Base-by-base conservation (phyloP, 2,888 invertebrate species). In the Graphium colonna region DNA sequence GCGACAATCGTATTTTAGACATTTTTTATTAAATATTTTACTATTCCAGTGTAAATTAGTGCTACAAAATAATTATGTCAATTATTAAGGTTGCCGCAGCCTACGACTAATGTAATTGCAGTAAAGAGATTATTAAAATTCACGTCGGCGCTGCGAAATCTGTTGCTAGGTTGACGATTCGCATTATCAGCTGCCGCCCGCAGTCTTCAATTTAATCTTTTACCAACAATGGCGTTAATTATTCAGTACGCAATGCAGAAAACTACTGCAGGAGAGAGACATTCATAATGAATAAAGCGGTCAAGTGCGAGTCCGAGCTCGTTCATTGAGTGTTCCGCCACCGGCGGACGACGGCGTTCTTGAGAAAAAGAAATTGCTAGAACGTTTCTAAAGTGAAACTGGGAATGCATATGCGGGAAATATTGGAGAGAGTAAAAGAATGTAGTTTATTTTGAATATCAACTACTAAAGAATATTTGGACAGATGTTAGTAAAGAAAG, bases 221-320 rank as follows among this genome's bases (percentile, higher is more conserved):
- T 52, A 58, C 58, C 55, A 64, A 64, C 64, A 58, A 47, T 56
- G 52, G 55, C 51, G 58, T 59, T 63, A 61, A 57, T 60, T 55
- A 60, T 56, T 60, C 15, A 18, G 50, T 50, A 66, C 61, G 60
- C 60, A 61, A 51, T 63, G 61, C 60, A 53, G 48, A 53, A 49
- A 43, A 53, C 48, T 44, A 17, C 48, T 53, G 44, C 48, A 58
- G 58, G 51, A 59, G 59, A 63, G 59, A 59, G 57, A 57, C 45
- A 49, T 50, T 50, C 44, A 44, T 54, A 49, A 54, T 50, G 50
- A 42, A 54, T 54, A 43, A 53, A 49, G 53, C 49, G 48, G 53
- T 49, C 48, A 53, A 53, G 39, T 39, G 48, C 5, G 48, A 49
- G 47, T 28, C 46, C 36, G 42, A 43, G 47, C 21, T 7, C 40